Evolutionary conservation across 2,797 vertebrate genomes (phyloP).

Genomic region (Rachycentron canadum): DNA sequence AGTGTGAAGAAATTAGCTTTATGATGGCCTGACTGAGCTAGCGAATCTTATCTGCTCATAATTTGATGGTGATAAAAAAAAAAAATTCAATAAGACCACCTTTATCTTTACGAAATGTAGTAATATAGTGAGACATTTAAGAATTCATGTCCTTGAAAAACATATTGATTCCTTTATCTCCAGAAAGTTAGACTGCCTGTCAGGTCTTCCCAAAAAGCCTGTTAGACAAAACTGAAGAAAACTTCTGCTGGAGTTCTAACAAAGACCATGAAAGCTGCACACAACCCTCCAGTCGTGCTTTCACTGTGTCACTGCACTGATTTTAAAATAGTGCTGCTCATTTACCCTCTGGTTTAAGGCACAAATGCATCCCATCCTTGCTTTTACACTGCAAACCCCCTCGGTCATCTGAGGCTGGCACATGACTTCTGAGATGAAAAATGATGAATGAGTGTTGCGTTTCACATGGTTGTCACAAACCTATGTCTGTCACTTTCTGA

Average conservation of each 20-base stretch:
- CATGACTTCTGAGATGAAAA: not conserved
- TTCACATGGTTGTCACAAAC: not conserved
- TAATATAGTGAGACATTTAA: not conserved
- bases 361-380: slow-evolving; percentile 15
- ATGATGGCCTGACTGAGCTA: not conserved
- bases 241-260: slow-evolving; percentile 10
- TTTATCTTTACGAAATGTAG: not conserved
- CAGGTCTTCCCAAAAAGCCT: slow-evolving; percentile 7
- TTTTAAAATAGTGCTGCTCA: slow-evolving; percentile 43
- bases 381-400: not conserved
- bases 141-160: not conserved
- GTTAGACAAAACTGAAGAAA: slow-evolving; percentile 15
- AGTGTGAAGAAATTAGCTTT: not conserved
- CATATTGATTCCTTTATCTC: slow-evolving; percentile 2
- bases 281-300: slow-evolving; percentile 36
- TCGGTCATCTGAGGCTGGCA: not conserved
- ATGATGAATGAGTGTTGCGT: not conserved
- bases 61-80: not conserved
- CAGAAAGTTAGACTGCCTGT: not conserved
- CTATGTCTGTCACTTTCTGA: not conserved
- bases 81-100: not conserved
- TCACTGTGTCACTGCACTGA: slow-evolving; percentile 21
- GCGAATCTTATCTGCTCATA: not conserved
- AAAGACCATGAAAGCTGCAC: slow-evolving; percentile 22
- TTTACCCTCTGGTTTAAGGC: slow-evolving; percentile 27